Conservation (phyloP, 1,140 invertebrate genomes). For the Papilio aristodemus region DNA sequence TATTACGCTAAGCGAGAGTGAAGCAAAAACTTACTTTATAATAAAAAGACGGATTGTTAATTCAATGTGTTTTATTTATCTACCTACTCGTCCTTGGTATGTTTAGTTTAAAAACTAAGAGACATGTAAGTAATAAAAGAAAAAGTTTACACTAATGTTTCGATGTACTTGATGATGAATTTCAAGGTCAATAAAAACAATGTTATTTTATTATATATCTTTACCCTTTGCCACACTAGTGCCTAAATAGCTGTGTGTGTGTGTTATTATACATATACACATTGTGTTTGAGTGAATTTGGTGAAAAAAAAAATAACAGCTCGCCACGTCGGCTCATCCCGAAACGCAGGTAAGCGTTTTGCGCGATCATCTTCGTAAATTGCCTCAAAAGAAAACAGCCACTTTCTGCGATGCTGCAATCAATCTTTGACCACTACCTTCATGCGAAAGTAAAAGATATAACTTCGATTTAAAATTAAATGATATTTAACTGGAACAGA, state of each 20-base stretch:
- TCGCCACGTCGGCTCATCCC: conserved; percentile 32
- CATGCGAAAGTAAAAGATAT: not conserved
- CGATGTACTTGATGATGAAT: too few relatives aligned
- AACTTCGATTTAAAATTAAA: not conserved
- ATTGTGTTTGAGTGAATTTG: conserved; percentile 21
- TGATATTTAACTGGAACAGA: not conserved
- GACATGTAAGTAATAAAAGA: too few relatives aligned
- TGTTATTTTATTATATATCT: too few relatives aligned
- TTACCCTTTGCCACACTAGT: too few relatives aligned
- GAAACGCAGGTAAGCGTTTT: conserved; percentile 30
- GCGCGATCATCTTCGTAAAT: conserved; percentile 33
- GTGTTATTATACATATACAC: not conserved
- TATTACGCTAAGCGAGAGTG: conserved; percentile 19
- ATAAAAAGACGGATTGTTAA: not conserved
- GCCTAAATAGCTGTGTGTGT: too few relatives aligned
- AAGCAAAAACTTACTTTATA: not conserved
- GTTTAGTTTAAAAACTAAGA: not conserved
- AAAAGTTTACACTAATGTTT: too few relatives aligned
- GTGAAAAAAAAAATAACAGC: conserved; percentile 13
- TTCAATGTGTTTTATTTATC: not conserved
- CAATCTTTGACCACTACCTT: conserved; percentile 17
- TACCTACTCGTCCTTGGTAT: not conserved
- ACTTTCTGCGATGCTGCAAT: conserved; percentile 32
- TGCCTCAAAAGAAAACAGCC: conserved; percentile 24
- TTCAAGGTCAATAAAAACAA: not conserved